These are phyloP conservation scores for Lerista edwardsae DNA, from an alignment of 2,797 vertebrate species.

Conservation along the genomic window DNA sequence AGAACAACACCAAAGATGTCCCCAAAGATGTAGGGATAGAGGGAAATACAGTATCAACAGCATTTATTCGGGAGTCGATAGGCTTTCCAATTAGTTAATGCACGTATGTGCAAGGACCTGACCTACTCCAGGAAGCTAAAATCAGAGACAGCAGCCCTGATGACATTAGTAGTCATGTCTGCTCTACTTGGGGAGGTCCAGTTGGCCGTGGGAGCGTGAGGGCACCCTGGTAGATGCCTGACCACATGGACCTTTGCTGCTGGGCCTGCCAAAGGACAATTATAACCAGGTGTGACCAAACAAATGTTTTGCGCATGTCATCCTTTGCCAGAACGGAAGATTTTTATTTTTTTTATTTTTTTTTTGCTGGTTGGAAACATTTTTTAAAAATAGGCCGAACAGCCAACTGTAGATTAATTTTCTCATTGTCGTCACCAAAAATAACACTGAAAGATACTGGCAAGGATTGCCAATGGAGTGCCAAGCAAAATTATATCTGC, in stretches of 20 bases:
- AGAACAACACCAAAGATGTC: no score
- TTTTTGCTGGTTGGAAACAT: background rate
- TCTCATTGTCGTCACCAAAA: conserved; percentile 6
- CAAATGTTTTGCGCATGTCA: background rate
- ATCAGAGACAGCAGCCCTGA: background rate
- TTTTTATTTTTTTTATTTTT: no score
- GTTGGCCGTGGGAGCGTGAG: background rate
- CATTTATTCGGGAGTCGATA: no score
- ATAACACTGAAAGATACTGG: conserved; percentile 20
- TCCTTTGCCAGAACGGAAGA: background rate
- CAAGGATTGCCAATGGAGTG: background rate
- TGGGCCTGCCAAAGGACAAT: background rate
- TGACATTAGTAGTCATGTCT: background rate
- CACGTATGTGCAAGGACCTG: background rate
- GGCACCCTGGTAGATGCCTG: background rate
- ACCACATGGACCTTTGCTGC: background rate
- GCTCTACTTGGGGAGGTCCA: background rate
- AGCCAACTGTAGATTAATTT: background rate
- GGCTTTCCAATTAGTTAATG: background rate
- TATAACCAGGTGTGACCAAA: background rate
- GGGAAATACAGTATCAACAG: no score
- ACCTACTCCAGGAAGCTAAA: background rate
- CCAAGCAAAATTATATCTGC: conserved; percentile 31
- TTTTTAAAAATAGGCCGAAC: background rate
- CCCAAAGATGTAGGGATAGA: no score